A percentile compares a stretch with the other conserved stretches of the same genome.
These are phyloP conservation scores for Spinus olivaceus DNA, from an alignment of 2,797 vertebrate species.

Conservation along the genomic window DNA sequence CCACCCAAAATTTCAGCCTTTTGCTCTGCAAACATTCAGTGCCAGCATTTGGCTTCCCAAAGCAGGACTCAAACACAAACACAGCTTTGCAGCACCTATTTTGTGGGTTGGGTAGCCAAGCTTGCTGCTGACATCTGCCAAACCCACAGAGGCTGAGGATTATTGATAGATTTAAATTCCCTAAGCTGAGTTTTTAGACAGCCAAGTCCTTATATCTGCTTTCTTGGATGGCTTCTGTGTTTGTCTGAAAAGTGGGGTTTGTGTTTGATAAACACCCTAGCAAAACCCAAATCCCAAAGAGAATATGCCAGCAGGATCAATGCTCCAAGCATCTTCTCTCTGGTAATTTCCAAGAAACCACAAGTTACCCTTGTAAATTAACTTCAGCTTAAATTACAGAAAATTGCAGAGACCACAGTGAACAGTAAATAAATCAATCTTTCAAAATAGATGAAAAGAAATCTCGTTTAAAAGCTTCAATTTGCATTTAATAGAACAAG, in stretches of 20 bases:
- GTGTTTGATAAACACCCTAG: background rate
- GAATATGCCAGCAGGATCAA: background rate
- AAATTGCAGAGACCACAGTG: background rate
- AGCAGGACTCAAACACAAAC: background rate
- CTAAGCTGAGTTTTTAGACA: background rate
- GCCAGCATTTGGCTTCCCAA: background rate
- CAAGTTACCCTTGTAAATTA: background rate
- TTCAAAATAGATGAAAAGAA: background rate
- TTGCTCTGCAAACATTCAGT: background rate
- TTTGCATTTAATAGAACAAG: background rate
- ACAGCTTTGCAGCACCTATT: constrained; percentile 4
- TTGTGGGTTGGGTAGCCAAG: background rate
- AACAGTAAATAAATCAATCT: background rate
- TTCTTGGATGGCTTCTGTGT: background rate
- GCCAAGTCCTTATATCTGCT: background rate
- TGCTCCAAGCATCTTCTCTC: background rate
- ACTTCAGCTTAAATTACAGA: background rate
- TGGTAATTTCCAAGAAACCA: background rate
- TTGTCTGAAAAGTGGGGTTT: background rate
- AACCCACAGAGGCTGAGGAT: background rate
- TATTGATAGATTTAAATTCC: background rate
- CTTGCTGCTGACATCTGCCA: background rate
- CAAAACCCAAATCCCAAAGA: background rate
- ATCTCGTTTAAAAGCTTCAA: background rate
- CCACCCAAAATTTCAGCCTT: background rate